Conservation (phyloP, 2,797 vertebrate species). For the Microctenopoma stevenorrisi region DNA sequence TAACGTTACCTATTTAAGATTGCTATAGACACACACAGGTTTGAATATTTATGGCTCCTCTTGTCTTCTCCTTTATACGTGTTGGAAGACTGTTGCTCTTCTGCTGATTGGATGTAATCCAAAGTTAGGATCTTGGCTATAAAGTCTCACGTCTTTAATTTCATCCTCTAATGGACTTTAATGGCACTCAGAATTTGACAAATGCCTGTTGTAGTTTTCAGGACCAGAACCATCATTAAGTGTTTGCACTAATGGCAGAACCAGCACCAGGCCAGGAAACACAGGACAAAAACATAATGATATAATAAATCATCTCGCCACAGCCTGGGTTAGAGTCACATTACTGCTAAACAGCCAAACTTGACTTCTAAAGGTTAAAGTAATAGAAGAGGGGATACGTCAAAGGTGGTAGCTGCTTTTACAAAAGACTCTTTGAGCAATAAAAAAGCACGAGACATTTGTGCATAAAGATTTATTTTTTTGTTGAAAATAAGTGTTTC, state of each 20-base stretch:
- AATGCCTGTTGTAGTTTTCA: conserved; percentile 44
- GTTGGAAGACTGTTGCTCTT: conserved; percentile 25
- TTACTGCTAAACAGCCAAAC: conserved; percentile 21
- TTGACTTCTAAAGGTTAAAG: conserved; percentile 22
- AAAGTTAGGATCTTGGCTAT: conserved; percentile 48
- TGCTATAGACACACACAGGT: not conserved
- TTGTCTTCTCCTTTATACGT: not conserved
- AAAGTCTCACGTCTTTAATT: conserved; percentile 36
- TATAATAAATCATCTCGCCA: conserved; percentile 54
- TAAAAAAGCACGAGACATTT: conserved; percentile 44
- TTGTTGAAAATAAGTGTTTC: conserved; percentile 80
- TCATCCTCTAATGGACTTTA: conserved; percentile 66
- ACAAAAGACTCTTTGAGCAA: not conserved
- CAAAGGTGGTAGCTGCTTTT: not conserved
- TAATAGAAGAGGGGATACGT: not conserved
- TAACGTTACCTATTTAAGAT: not conserved
- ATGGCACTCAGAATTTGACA: conserved; percentile 55
- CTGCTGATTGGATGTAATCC: conserved; percentile 29
- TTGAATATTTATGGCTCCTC: not conserved
- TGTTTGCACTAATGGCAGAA: conserved; percentile 48
- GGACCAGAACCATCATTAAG: conserved; percentile 50
- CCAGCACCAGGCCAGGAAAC: conserved; percentile 28
- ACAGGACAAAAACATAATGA: conserved; percentile 40
- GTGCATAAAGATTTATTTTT: conserved; percentile 81
- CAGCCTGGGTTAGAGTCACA: conserved; percentile 29